Base-by-base conservation (phyloP, 2,888 invertebrate species). In the Bembecia ichneumoniformis region DNA sequence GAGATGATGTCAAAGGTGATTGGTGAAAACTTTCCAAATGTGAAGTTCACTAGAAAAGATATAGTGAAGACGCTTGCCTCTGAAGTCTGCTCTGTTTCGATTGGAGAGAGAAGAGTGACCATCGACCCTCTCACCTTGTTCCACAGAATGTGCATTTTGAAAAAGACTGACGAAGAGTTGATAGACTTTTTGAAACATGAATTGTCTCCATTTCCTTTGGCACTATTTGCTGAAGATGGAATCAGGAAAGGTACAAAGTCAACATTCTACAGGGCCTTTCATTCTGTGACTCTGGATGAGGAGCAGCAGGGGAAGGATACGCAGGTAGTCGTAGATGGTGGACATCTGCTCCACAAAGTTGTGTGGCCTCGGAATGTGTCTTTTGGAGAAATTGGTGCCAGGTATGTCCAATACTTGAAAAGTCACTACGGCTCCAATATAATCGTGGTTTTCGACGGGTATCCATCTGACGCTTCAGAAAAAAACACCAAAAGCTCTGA, bases 161-260 rank as follows among this genome's bases (percentile, higher is more conserved):
- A n/a, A 43, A 4, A n/a, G 7, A n/a, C 13, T 4, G 3, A 7
- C 11, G 13, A 10, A 3, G 43, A 43, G 3, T 9, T 43, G n/a
- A n/a, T 3, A n/a, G 7, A n/a, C 7, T 49, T 49, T 43, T 40
- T 54, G 47, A 50, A 13, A 43, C 49, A 49, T 35, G 52, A 54
- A 48, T 46, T 52, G 16, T 51, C 54, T 28, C 54, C 51, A n/a
- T 54, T 48, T 52, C 50, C 56, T 15, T 35, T 53, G 45, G 5
- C 45, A 5, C 16, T 45, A n/a, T 45, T 45, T 14, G 16, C 45
- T 3, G 16, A 16, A 14, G 45, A n/a, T 16, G 45, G 45, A 45
- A 45, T 45, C 16, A 15, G 17, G 5, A 5, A 45, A 5, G 45
- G 45, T 10, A 45, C 45, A n/a, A 45, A 45, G n/a, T 45, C 45